These are phyloP conservation scores for Metaphire vulgaris DNA, from an alignment of 1,140 invertebrate genomes.

Conservation along the genomic window DNA sequence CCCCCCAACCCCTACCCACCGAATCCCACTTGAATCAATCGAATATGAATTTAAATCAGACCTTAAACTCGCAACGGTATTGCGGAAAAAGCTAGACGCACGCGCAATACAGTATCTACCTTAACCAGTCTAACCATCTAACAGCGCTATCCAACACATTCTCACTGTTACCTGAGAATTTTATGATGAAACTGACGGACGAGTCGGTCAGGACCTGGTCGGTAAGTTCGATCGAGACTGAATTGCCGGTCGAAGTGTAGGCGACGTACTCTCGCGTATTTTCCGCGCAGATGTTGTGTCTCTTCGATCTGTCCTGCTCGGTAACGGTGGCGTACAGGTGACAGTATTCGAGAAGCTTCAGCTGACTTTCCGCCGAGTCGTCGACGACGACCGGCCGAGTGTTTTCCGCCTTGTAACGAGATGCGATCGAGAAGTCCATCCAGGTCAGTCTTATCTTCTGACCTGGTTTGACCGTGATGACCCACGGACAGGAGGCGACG, in stretches of 20 bases:
- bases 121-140: no score
- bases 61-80: no score
- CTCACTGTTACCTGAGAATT: constrained; percentile 15
- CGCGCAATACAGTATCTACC: no score
- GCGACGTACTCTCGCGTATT: neutral
- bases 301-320: neutral
- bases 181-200: constrained; percentile 17
- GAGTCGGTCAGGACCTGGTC: neutral
- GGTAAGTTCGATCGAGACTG: constrained; percentile 11
- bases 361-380: neutral
- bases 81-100: no score
- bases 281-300: constrained; percentile 15
- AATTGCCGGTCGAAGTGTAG: constrained; percentile 9
- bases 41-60: no score
- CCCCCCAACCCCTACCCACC: no score
- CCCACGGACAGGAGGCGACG: constrained; percentile 25
- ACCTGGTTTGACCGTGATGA: constrained; percentile 18
- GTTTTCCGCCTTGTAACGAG: constrained; percentile 7
- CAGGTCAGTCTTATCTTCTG: constrained; percentile 25
- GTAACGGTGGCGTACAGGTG: constrained; percentile 10
- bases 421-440: constrained; percentile 13
- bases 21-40: no score
- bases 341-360: constrained; percentile 1
- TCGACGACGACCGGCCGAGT: neutral
- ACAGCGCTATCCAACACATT: no score